These are phyloP conservation scores for Chlorocebus sabaeus DNA, from an alignment of 2,113 vertebrate species.

Conservation along the genomic window DNA sequence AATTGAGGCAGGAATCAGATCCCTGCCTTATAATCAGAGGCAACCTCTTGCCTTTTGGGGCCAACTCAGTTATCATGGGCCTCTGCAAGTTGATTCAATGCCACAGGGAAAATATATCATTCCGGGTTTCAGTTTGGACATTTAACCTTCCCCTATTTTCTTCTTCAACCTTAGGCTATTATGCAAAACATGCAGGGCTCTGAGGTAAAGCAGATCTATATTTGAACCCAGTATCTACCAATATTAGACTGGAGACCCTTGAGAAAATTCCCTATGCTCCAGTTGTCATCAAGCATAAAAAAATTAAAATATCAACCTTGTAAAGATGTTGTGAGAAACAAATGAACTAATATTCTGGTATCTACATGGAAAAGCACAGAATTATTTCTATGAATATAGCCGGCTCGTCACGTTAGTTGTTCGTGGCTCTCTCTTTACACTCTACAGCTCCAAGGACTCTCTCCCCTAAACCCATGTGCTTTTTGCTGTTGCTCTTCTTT, in stretches of 20 bases:
- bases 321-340: background rate
- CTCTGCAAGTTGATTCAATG: background rate
- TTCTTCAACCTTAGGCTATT: background rate
- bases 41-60: background rate
- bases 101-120: background rate
- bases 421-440: background rate
- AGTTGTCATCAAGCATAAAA: too few relatives aligned
- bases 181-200: background rate
- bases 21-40: constrained; percentile 42
- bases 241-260: background rate
- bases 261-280: background rate
- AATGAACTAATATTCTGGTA: background rate
- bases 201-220: background rate
- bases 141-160: background rate
- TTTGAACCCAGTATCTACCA: background rate
- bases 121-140: constrained; percentile 26
- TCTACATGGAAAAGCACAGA: background rate
- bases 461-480: background rate
- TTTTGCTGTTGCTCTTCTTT: background rate
- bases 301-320: background rate
- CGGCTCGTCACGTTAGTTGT: background rate
- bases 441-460: background rate
- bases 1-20: constrained; percentile 33
- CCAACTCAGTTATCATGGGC: background rate
- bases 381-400: background rate